phyloP scores from a whole-genome alignment of 2,888 invertebrate species.

The Polydrusus cervinus region DNA sequence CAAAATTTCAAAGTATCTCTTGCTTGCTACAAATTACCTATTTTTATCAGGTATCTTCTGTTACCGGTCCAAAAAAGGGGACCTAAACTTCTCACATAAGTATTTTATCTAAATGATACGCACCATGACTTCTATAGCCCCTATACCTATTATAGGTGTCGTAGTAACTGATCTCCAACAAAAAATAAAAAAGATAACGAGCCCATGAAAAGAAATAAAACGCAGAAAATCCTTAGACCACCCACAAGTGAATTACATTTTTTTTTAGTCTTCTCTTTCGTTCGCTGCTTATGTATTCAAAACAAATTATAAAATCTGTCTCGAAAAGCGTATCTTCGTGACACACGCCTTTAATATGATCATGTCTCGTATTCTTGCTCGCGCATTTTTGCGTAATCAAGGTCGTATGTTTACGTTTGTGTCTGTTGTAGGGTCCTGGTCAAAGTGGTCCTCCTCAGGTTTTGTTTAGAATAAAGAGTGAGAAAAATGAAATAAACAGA shows the following conservation, averaged over 20 bases:
- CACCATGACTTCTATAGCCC: conserved; percentile 18
- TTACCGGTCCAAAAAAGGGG: no score
- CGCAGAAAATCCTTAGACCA: conserved; percentile 35
- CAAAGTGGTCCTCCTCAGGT: background rate
- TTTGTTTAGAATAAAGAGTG: no score
- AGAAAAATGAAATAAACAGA: no score
- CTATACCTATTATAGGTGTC: conserved; percentile 32
- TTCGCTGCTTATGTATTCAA: conserved; percentile 47
- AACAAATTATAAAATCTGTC: conserved; percentile 53
- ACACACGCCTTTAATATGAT: conserved; percentile 48
- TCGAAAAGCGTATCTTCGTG: conserved; percentile 51
- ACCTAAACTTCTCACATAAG: conserved; percentile 23
- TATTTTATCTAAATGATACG: conserved; percentile 7
- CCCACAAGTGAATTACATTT: conserved; percentile 47
- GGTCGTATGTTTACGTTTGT: conserved; percentile 12
- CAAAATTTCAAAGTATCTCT: no score
- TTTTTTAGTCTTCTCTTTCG: conserved; percentile 35
- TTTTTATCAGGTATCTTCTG: no score
- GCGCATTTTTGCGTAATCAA: conserved; percentile 41
- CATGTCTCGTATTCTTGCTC: conserved; percentile 38
- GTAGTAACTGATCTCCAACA: conserved; percentile 46
- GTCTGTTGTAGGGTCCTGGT: background rate
- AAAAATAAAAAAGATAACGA: conserved; percentile 47
- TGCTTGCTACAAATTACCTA: no score
- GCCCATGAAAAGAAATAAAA: conserved; percentile 33